phyloP scores from a whole-genome alignment of 2,797 vertebrate species.

The Gobio occitaniae region DNA sequence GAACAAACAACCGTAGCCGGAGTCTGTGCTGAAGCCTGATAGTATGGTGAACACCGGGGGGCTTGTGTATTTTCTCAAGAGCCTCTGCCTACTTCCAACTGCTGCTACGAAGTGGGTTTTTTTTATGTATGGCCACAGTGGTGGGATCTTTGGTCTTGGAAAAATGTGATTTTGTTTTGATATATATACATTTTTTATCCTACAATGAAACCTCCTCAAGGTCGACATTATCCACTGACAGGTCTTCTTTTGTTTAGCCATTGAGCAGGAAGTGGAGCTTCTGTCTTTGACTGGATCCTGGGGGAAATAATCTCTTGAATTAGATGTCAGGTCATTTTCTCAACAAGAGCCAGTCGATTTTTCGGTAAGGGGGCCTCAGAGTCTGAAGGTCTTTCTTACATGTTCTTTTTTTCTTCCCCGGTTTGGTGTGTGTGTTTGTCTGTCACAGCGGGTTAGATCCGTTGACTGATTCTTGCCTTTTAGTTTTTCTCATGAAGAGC shows the following conservation, averaged over 20 bases:
- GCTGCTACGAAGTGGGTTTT: not conserved
- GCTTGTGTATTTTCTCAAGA: conserved; percentile 44
- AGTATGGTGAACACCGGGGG: conserved; percentile 33
- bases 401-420: conserved; percentile 3
- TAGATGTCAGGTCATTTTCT: conserved; percentile 54
- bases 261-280: not conserved
- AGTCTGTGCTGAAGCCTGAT: conserved; percentile 35
- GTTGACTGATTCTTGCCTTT: conserved; percentile 25
- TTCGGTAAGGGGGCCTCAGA: conserved; percentile 35
- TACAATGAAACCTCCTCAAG: conserved; percentile 26
- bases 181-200: not conserved
- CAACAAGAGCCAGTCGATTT: conserved; percentile 49
- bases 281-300: conserved; percentile 34
- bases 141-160: not conserved
- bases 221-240: not conserved
- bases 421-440: conserved; percentile 21
- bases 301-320: conserved; percentile 59
- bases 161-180: not conserved
- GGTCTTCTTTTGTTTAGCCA: conserved; percentile 4
- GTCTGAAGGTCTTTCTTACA: conserved; percentile 25
- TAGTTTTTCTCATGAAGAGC: conserved; percentile 34
- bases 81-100: not conserved
- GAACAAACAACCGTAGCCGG: conserved; percentile 59
- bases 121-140: not conserved
- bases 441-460: conserved; percentile 13